Evolutionary conservation across 2,797 vertebrate species (phyloP), one percentile per base, ranked within the genome.

Genomic region (Pangasius mekongensis): DNA sequence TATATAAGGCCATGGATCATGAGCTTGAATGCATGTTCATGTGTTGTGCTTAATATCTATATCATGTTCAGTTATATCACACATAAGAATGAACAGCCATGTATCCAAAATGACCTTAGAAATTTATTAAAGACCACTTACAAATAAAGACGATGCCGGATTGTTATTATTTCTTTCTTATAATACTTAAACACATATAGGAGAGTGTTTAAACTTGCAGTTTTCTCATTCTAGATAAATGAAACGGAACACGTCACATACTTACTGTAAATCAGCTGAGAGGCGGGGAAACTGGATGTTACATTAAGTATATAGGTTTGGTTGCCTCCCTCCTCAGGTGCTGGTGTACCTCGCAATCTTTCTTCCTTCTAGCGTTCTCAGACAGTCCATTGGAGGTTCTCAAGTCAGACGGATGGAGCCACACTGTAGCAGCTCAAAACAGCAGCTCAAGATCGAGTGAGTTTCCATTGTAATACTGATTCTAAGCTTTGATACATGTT

Each of bases 271-370:
- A 88, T 54, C 47, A 39, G 85, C 88, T 54, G 83, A 78, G 87
- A 85, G 88, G 87, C 78, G 88, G 64, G 89, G 92, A 92, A 93
- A 92, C 91, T 86, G 80, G 84, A 62, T 80, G 77, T 43, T 58
- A 87, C 52, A 91, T 92, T 95, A 95, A 94, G 94, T 94, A 92
- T 89, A 92, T 91, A 78, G 90, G 93, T 92, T 93, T 94, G 91
- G 93, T 87, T 94, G 91, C 91, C 94, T 93, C 92, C 91, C 91
- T 92, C 94, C 90, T 93, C 94, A 93, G 94, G 92, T 94, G 94
- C 93, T 93, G 87, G 90, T 90, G 88, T 90, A 93, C 92, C 92
- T 93, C 93, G 92, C 92, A 92, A 91, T 91, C 92, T 92, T 90
- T 90, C 89, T 92, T 91, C 89, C 88, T 90, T 86, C 91, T 90